A percentile compares a stretch with the other conserved stretches of the same genome.
Conservation (phyloP, 1,140 invertebrate genomes). For the Heliothis virescens region DNA sequence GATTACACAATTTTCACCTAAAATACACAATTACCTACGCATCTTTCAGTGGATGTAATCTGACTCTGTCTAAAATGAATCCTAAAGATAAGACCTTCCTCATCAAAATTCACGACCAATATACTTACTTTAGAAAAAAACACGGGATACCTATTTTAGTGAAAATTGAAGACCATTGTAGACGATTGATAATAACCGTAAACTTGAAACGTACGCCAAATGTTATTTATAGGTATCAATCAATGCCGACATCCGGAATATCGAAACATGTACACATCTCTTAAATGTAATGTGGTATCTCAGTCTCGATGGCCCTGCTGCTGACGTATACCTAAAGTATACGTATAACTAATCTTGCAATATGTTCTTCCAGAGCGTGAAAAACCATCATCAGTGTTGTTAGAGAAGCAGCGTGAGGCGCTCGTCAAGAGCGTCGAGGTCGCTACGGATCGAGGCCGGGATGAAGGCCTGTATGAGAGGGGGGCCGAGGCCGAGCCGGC, state of each 20-base stretch:
- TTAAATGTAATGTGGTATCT: too few relatives aligned
- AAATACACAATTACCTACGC: too few relatives aligned
- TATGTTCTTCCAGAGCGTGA: conserved; percentile 87
- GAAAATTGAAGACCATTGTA: not conserved
- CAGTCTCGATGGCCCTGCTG: not conserved
- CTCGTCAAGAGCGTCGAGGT: conserved; percentile 79
- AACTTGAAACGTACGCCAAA: conserved; percentile 26
- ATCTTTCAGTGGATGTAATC: too few relatives aligned
- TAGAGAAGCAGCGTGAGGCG: conserved; percentile 85
- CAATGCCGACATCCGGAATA: not conserved
- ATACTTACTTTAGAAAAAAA: too few relatives aligned
- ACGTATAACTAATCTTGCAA: not conserved
- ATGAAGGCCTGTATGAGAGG: conserved; percentile 61
- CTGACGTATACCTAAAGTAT: not conserved
- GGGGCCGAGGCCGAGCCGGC: conserved; percentile 72
- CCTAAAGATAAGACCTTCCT: too few relatives aligned
- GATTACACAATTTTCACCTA: too few relatives aligned
- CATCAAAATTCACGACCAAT: too few relatives aligned
- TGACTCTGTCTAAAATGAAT: too few relatives aligned
- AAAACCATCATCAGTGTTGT: conserved; percentile 88
- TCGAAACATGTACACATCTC: not conserved
- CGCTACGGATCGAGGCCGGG: conserved; percentile 79
- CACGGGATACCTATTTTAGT: not conserved
- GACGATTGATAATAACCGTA: not conserved
- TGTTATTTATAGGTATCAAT: conserved; percentile 25